Evolutionary conservation across 2,888 invertebrate genomes (phyloP), one percentile per base, ranked within the genome.

Genomic region (Trichopria drosophilae): DNA sequence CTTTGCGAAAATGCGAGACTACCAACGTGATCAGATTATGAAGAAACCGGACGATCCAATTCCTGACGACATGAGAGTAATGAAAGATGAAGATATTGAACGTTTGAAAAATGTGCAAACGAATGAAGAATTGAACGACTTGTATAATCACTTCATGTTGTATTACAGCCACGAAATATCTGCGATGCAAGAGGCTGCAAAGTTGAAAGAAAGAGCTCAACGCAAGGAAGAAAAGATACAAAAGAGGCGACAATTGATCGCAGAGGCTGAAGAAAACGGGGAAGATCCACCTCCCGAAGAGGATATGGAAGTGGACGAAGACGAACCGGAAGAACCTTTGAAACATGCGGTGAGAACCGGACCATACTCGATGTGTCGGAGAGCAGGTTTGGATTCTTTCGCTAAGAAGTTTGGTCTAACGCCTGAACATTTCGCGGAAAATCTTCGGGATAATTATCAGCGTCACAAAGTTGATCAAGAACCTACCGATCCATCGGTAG

Each of bases 341-440:
- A 95, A 94, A 72, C 90, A 92, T 66, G 92, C 94, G 0, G 85
- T 87, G 41, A 81, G 93, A 51, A 88, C 89, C 32, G 94, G 95
- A 2, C 89, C 93, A 1, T 97, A 97, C 70, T 84, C 87, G 28
- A 83, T 95, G 59, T 95, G 95, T 66, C 81, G 86, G 43, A 88
- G 87, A 71, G 90, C 91, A 3, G 93, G 93, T 18, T 82, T 95
- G 9, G 90, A 85, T 65, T 85, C 87, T 0, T 81, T 97, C 34
- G 92, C 92, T 3, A 90, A 89, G 71, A 87, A 88, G 70, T 98
- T 97, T 76, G 98, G 98, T 54, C 78, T 99, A 42, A 85, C 88
- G 0, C 93, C 98, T 0, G 93, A 94, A 71, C 89, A 97, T 76
- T 96, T 94, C 74, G 95, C 94, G 0, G 96, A 97, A 78, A 98